These are phyloP conservation scores for Troglohyphantes excavatus DNA, from an alignment of 2,888 invertebrate genomes.

Conservation along the genomic window DNA sequence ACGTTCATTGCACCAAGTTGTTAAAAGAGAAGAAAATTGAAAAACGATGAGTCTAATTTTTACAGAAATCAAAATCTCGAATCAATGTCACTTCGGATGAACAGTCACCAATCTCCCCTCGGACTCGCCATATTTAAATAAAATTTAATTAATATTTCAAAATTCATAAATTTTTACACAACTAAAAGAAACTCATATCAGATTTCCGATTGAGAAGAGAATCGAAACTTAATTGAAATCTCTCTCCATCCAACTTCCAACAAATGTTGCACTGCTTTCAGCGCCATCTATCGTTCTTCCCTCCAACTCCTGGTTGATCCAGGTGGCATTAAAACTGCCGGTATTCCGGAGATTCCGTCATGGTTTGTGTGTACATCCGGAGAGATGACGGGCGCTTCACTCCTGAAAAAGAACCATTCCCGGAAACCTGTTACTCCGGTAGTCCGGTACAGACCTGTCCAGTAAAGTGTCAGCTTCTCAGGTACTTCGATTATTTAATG, in stretches of 20 bases:
- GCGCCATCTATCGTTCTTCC: conserved; percentile 42
- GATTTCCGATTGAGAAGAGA: too few species aligned
- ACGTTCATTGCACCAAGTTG: too few species aligned
- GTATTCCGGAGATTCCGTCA: conserved; percentile 67
- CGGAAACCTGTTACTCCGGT: conserved; percentile 64
- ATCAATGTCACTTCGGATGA: too few species aligned
- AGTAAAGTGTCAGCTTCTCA: conserved; percentile 35
- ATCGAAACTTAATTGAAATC: too few species aligned
- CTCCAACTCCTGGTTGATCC: conserved; percentile 55
- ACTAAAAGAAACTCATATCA: too few species aligned
- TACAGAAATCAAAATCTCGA: too few species aligned
- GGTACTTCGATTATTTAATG: conserved; percentile 24
- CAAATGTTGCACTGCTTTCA: background rate
- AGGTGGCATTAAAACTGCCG: conserved; percentile 49
- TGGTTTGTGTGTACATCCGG: conserved; percentile 75
- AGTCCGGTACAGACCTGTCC: conserved; percentile 33
- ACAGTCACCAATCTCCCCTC: too few species aligned
- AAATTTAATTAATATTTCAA: too few species aligned
- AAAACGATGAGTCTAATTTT: too few species aligned
- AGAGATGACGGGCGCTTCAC: conserved; percentile 52
- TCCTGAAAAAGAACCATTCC: conserved; percentile 42
- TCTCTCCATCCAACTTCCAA: background rate
- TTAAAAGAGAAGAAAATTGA: too few species aligned
- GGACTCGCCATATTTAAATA: too few species aligned
- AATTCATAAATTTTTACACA: too few species aligned